Evolutionary conservation across 2,797 vertebrate genomes (phyloP), one percentile per base, ranked within the genome.

Genomic region (Prunella strophiata): DNA sequence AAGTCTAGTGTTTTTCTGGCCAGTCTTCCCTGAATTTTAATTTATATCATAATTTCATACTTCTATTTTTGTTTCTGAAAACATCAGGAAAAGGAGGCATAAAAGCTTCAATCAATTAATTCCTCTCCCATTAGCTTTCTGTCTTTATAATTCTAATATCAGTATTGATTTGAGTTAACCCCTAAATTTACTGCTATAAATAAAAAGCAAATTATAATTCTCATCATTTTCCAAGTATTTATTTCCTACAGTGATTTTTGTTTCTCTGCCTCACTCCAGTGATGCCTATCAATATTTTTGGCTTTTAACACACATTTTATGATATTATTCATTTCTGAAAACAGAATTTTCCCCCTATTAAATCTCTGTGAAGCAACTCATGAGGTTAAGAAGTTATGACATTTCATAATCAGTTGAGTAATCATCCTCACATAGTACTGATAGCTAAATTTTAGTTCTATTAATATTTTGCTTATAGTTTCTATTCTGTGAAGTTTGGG

Each of bases 11-110:
- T 61, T 93, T 93, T 91, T 85, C 88, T 95, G 93, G 94, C 80
- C 74, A 74, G 17, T 65, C 71, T 82, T 94, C 26, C 68, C 83
- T 87, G 50, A 34, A 55, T 83, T 79, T 91, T 93, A 89, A 77
- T 88, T 80, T 79, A 36, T 89, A 62, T 59, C 34, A 54, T 54
- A 30, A 89, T 94, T 65, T 55, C 32, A 13, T 34, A 78, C 16
- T 89, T 95, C 89, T 94, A 74, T 95, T 95, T 96, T 88, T 3
- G 30, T 70, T 95, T 79, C 54, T 48, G 68, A 88, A 83, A 89
- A 58, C 67, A 70, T 62, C 63, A 79, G 51, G 34, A 83, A 95
- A 91, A 78, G 19, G 16, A 86, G 45, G 5, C 47, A 68, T 67
- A 75, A 82, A 78, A 85, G 17, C 57, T 57, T 80, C 61, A 89